A percentile compares a stretch with the other conserved stretches of the same genome.
These are phyloP conservation scores for Parotocinclus haroldoi DNA, from an alignment of 2,797 vertebrate genomes.

Conservation along the genomic window DNA sequence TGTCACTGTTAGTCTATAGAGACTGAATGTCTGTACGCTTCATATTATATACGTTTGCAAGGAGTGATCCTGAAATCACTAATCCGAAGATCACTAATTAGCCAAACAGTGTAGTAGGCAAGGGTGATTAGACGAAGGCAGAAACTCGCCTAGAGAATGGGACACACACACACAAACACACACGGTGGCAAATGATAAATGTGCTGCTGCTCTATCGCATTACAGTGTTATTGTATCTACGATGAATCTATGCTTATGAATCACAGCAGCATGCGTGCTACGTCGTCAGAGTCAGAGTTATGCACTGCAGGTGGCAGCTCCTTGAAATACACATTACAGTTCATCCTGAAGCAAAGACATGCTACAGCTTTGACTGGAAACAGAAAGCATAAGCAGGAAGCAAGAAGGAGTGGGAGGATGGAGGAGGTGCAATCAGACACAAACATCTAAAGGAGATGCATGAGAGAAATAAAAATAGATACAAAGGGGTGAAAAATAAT, in stretches of 20 bases:
- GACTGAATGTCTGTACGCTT: no score
- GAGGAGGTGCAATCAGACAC: constrained; percentile 9
- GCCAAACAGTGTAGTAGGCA: no score
- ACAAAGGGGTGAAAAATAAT: no score
- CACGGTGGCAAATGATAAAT: constrained; percentile 35
- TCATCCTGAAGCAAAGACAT: constrained; percentile 17
- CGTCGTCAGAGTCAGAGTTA: constrained; percentile 25
- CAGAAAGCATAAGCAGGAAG: neutral
- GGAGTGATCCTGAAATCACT: no score
- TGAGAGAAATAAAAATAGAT: no score
- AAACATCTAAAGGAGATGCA: constrained; percentile 1
- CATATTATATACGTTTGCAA: no score
- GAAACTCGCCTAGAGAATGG: constrained; percentile 26
- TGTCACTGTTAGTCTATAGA: no score
- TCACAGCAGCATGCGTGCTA: constrained; percentile 26
- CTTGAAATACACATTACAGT: constrained; percentile 23
- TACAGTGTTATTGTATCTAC: constrained; percentile 42
- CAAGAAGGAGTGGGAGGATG: neutral
- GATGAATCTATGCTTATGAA: constrained; percentile 42
- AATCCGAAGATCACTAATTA: no score
- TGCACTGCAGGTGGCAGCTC: constrained; percentile 32
- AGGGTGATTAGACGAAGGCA: neutral
- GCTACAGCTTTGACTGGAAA: neutral
- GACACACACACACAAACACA: constrained; percentile 26
- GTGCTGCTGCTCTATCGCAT: constrained; percentile 33